Evolutionary conservation across 2,113 vertebrate species (phyloP).

Genomic region (Melanerpes formicivorus): DNA sequence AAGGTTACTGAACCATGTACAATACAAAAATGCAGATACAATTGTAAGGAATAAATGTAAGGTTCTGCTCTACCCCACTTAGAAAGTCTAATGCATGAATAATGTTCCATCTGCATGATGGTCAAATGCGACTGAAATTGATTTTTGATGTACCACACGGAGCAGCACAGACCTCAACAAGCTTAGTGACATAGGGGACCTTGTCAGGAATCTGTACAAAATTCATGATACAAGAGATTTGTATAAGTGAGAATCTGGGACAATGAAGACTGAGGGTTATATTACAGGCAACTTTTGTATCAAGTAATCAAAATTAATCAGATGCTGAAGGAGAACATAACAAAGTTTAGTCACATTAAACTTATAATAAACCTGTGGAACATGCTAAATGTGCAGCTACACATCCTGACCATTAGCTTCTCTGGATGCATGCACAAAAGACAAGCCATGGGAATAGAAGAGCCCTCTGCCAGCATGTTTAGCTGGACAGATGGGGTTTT

Average conservation of each 20-base stretch:
- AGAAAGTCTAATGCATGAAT: conserved; percentile 71
- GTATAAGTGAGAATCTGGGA: conserved; percentile 64
- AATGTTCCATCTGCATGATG: conserved; percentile 59
- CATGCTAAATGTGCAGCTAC: conserved; percentile 9
- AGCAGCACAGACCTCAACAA: conserved; percentile 60
- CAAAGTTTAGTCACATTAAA: conserved; percentile 65
- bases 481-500: not conserved
- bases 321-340: not conserved
- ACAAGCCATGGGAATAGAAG: not conserved
- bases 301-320: conserved; percentile 41
- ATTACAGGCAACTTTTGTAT: conserved; percentile 27
- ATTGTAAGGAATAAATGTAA: conserved; percentile 68
- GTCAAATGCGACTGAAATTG: conserved; percentile 71
- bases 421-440: conserved; percentile 2
- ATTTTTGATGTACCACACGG: conserved; percentile 62
- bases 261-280: not conserved
- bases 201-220: conserved; percentile 69
- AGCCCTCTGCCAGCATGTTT: not conserved
- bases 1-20: conserved; percentile 67
- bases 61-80: conserved; percentile 44
- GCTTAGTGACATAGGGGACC: conserved; percentile 53
- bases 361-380: conserved; percentile 54
- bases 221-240: conserved; percentile 72
- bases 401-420: conserved; percentile 39
- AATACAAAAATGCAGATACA: conserved; percentile 64